Conservation (phyloP, 1,140 invertebrate genomes). For the Dolichoris vasculosae region DNA sequence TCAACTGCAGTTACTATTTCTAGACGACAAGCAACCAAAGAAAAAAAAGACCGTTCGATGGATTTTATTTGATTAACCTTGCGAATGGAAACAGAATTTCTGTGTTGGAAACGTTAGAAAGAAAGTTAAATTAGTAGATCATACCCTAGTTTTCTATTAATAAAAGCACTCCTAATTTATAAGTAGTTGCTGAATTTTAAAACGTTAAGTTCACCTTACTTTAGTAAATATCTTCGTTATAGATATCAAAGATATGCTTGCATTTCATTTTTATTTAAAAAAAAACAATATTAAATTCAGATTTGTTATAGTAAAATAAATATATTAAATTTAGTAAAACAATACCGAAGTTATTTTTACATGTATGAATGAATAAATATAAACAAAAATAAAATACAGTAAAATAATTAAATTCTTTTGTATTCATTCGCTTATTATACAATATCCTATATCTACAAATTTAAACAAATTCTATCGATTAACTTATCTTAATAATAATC, state of each 20-base stretch:
- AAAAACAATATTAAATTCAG: background rate
- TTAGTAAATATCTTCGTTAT: background rate
- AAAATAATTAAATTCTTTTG: no score
- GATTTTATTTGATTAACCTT: slow-evolving; percentile 40
- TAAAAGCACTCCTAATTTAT: background rate
- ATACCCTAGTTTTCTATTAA: background rate
- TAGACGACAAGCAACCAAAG: background rate
- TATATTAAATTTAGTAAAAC: background rate
- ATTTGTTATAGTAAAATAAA: background rate
- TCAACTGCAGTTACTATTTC: slow-evolving; percentile 20
- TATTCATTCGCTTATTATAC: no score
- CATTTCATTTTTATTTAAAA: background rate
- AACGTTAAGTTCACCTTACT: background rate
- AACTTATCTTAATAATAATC: no score
- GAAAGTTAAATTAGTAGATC: background rate
- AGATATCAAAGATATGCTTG: background rate
- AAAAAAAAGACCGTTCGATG: background rate
- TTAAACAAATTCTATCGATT: no score
- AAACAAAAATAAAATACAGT: no score
- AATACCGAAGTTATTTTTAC: no score
- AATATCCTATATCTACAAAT: no score
- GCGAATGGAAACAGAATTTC: slow-evolving; percentile 30
- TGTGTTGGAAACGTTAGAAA: background rate
- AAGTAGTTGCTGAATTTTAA: background rate
- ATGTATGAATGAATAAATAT: no score